Conservation (phyloP, 2,888 invertebrate genomes). For the Stictocephala bisonia region DNA sequence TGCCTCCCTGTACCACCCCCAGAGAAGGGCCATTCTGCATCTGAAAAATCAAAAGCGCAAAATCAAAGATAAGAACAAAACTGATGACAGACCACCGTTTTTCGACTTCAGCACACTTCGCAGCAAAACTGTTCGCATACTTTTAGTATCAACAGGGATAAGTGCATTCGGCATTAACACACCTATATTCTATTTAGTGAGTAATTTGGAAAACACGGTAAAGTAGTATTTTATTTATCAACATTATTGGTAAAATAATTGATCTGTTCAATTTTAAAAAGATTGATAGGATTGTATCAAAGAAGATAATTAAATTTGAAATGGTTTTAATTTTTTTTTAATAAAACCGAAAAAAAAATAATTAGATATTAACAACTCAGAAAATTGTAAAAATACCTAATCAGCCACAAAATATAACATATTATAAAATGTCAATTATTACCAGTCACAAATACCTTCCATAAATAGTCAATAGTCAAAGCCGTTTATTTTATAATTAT, state of each 20-base stretch:
- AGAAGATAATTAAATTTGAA: neutral
- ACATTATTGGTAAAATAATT: too few relatives aligned
- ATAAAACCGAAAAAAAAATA: too few relatives aligned
- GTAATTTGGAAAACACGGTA: slow-evolving; percentile 48
- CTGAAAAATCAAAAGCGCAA: slow-evolving; percentile 89
- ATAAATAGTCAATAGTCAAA: too few relatives aligned
- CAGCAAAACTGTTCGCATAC: slow-evolving; percentile 85
- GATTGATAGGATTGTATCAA: neutral
- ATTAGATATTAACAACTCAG: too few relatives aligned
- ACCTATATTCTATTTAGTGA: slow-evolving; percentile 82
- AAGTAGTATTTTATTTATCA: neutral
- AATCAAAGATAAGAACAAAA: slow-evolving; percentile 76
- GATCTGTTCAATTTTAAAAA: neutral
- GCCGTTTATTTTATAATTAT: too few relatives aligned
- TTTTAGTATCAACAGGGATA: slow-evolving; percentile 83
- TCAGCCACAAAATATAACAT: too few relatives aligned
- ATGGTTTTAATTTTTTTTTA: too few relatives aligned
- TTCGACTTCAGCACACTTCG: slow-evolving; percentile 87
- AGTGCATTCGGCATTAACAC: slow-evolving; percentile 86
- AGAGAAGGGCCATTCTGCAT: slow-evolving; percentile 86
- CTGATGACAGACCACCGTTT: slow-evolving; percentile 84
- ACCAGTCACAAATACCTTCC: too few relatives aligned
- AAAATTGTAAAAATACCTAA: too few relatives aligned
- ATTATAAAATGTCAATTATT: too few relatives aligned
- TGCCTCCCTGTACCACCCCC: slow-evolving; percentile 89